Percentiles rank a stretch among this genome's conserved stretches.
These are phyloP conservation scores for Battus philenor DNA, from an alignment of 1,140 invertebrate species.

Conservation along the genomic window DNA sequence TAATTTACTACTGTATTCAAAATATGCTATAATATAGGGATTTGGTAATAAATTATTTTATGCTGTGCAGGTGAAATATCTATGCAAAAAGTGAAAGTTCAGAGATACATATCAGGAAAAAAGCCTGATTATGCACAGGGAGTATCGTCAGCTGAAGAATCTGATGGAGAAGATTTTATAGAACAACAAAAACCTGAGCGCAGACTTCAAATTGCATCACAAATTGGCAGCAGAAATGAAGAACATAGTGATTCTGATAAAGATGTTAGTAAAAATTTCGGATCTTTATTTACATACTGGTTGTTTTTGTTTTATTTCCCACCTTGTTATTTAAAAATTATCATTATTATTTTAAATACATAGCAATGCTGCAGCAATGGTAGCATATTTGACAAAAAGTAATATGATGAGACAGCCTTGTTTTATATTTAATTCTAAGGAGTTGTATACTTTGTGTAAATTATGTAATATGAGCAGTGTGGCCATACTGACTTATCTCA, in stretches of 20 bases:
- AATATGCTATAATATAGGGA: no score
- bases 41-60: no score
- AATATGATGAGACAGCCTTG: no score
- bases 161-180: slow-evolving; percentile 90
- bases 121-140: slow-evolving; percentile 93
- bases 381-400: no score
- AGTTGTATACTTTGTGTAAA: no score
- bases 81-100: slow-evolving; percentile 98
- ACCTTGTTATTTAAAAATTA: background rate
- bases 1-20: no score
- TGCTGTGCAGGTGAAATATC: slow-evolving; percentile 93
- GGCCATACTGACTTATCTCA: no score
- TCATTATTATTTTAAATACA: background rate
- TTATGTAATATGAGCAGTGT: no score
- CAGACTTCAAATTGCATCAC: slow-evolving; percentile 54
- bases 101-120: slow-evolving; percentile 94
- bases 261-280: slow-evolving; percentile 43
- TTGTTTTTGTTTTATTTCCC: no score
- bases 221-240: slow-evolving; percentile 73
- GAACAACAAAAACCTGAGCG: slow-evolving; percentile 76
- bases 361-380: no score
- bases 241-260: slow-evolving; percentile 59
- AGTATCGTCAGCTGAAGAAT: slow-evolving; percentile 88
- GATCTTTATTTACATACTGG: background rate
- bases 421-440: no score